A percentile compares a stretch with the other conserved stretches of the same genome.
phyloP scores from a whole-genome alignment of 2,113 vertebrate species.

The Pitta sordida region DNA sequence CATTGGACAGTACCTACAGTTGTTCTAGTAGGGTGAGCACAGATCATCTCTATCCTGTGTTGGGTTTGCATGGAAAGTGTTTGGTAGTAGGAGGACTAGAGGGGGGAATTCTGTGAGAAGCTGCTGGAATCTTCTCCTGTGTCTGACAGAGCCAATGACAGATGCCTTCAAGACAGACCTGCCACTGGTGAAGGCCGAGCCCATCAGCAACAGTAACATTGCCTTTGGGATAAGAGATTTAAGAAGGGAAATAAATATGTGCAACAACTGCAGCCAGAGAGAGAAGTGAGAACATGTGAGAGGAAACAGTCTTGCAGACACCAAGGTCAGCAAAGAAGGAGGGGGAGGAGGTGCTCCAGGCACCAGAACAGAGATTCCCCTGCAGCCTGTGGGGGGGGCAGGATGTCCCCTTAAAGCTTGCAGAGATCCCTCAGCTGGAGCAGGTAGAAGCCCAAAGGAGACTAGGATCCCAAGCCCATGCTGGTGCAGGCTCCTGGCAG shows the following conservation, averaged over 20 bases:
- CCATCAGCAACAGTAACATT: not conserved
- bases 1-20: not conserved
- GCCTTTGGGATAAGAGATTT: not conserved
- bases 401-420: not conserved
- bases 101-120: not conserved
- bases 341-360: not conserved
- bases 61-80: not conserved
- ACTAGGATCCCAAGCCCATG: not conserved
- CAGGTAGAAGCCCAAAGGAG: not conserved
- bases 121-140: not conserved
- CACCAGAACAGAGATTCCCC: not conserved
- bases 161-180: not conserved
- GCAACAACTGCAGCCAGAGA: not conserved
- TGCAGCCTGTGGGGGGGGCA: not conserved
- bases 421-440: not conserved
- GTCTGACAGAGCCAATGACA: not conserved
- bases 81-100: not conserved
- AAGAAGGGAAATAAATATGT: not conserved
- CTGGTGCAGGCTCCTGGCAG: not conserved
- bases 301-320: not conserved
- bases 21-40: not conserved
- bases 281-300: not conserved
- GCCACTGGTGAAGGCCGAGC: not conserved
- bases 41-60: not conserved
- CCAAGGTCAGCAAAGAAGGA: not conserved